A percentile compares a stretch with the other conserved stretches of the same genome.
phyloP scores from a whole-genome alignment of 2,888 invertebrate genomes.

The Ceratothoa steindachneri region DNA sequence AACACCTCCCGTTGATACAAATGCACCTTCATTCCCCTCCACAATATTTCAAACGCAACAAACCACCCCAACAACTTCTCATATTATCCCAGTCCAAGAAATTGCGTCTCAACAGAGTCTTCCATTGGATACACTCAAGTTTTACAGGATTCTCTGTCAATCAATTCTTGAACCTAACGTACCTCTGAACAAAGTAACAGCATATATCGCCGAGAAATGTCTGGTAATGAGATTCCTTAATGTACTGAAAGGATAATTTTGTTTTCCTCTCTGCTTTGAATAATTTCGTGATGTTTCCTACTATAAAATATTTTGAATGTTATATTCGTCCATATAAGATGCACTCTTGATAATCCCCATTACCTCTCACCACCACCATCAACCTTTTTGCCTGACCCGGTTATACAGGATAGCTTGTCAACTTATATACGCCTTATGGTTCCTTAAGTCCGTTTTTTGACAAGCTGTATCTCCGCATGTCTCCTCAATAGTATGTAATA shows the following conservation, averaged over 20 bases:
- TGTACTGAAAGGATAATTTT: background rate
- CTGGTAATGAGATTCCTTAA: background rate
- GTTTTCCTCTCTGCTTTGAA: background rate
- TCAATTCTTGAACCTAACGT: background rate
- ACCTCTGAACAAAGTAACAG: background rate
- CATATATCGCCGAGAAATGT: constrained; percentile 4
- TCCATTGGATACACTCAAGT: background rate
- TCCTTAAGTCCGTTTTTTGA: no score
- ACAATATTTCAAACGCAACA: background rate
- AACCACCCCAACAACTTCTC: background rate
- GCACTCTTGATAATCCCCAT: no score
- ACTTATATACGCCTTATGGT: no score
- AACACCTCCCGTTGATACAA: background rate
- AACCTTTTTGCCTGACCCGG: no score
- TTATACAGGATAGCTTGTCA: no score
- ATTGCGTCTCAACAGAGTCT: background rate
- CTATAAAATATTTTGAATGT: no score
- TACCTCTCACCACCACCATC: no score
- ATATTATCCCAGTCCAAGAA: background rate
- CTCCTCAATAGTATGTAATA: no score
- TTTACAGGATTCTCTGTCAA: background rate
- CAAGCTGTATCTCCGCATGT: no score
- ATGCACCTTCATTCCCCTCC: background rate
- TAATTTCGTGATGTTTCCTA: no score
- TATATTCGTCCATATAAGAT: no score